phyloP scores from a whole-genome alignment of 2,888 invertebrate species.

The Furcula furcula region DNA sequence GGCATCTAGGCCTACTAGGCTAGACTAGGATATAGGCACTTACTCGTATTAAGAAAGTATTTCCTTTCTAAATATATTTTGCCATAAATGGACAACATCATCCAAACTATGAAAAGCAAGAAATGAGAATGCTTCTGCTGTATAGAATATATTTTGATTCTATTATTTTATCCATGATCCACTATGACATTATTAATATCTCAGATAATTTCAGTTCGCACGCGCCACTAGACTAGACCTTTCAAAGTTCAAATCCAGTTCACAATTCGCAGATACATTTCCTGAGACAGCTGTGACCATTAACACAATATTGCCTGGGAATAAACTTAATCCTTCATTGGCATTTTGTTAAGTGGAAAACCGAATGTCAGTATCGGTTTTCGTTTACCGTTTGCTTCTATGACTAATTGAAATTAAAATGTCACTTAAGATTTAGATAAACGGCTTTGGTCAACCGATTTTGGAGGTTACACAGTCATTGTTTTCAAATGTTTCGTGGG shows the following conservation, averaged over 20 bases:
- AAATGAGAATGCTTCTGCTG: no score
- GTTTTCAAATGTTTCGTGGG: constrained; percentile 13
- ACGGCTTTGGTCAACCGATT: constrained; percentile 31
- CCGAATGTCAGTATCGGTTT: constrained; percentile 42
- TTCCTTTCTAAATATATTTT: no score
- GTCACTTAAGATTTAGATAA: constrained; percentile 63
- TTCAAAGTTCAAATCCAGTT: constrained; percentile 8
- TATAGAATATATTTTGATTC: no score
- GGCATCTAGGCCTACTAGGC: no score
- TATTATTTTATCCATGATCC: no score
- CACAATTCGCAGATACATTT: constrained; percentile 21
- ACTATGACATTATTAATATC: no score
- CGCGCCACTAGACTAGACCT: constrained; percentile 3
- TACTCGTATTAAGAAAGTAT: no score
- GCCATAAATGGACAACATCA: no score
- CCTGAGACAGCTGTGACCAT: constrained; percentile 38
- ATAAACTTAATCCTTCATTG: constrained; percentile 58
- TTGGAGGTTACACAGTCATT: constrained; percentile 16
- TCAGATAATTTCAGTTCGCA: no score
- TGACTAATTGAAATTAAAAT: constrained; percentile 61
- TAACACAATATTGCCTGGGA: constrained; percentile 29
- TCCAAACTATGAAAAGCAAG: no score
- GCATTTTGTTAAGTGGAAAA: constrained; percentile 64
- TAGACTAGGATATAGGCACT: no score
- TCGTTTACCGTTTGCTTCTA: constrained; percentile 38